Base-by-base conservation (phyloP, 2,888 invertebrate genomes). In the Drosophila greeni region DNA sequence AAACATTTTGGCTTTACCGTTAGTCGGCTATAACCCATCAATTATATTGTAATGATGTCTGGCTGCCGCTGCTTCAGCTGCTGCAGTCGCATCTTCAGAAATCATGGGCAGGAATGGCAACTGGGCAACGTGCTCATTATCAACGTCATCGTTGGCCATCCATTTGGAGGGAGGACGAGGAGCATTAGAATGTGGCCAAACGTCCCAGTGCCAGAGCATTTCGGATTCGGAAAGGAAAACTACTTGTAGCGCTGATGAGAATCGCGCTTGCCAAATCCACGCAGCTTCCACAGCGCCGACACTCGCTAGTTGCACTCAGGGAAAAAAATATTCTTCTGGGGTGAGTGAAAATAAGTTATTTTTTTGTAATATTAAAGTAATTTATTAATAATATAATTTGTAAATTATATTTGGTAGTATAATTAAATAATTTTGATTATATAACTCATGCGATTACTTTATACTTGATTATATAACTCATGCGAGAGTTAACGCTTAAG, bases 31-130 rank as follows among this genome's bases (percentile, higher is more conserved):
- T 85, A 85, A 76, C 78, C 82, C 85, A 86, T 86, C 86, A 86
- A 86, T 86, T 86, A 86, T 86, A 83, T 85, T 81, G 81, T 82
- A 85, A 85, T 84, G 85, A 84, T 82, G 75, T 84, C 84, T 68
- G 73, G 77, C 48, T 42, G 67, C 64, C 53, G 64, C 48, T 55
- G 71, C 61, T 23, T 47, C 56, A 29, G 42, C 48, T 45, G 54
- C 74, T 64, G 71, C 62, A 58, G 55, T 58, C 62, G 74, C 75
- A 73, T 74, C 84, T 78, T 72, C 70, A 64, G 71, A 80, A 75
- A 81, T 74, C 83, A 72, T 78, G 68, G 58, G 65, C 54, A 48
- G 58, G 58, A 62, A 61, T 62, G 49, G 59, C 65, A 64, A 67
- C 67, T 34, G 70, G 61, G 73, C 74, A 82, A 83, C 76, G 74